These are phyloP conservation scores for Gasterosteus nipponicus DNA, from an alignment of 2,113 vertebrate genomes.

Conservation along the genomic window DNA sequence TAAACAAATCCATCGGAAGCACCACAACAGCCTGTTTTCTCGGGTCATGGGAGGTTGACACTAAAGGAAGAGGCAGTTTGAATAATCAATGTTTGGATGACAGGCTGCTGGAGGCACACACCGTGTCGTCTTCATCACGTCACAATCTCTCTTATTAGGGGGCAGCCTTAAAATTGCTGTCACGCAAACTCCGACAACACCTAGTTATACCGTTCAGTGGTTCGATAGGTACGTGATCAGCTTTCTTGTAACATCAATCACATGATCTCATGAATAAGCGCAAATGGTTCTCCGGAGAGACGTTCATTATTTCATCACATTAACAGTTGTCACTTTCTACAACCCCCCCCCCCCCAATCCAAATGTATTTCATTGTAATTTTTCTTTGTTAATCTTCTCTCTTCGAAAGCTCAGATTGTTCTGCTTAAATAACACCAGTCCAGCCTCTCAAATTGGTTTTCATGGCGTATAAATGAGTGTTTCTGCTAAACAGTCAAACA, in stretches of 20 bases:
- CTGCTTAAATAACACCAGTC: conserved; percentile 46
- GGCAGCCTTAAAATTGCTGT: background rate
- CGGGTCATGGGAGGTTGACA: conserved; percentile 31
- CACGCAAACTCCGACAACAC: background rate
- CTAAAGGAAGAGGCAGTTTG: conserved; percentile 40
- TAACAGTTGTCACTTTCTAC: conserved; percentile 31
- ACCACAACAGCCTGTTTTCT: conserved; percentile 16
- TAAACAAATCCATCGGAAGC: conserved; percentile 10
- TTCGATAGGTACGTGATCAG: conserved; percentile 14
- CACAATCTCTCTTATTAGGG: background rate
- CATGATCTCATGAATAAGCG: background rate
- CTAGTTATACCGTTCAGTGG: background rate
- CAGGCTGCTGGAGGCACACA: conserved; percentile 34
- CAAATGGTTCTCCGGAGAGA: conserved; percentile 16
- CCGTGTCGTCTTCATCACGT: conserved; percentile 20
- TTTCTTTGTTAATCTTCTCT: conserved; percentile 36
- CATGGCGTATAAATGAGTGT: conserved; percentile 52
- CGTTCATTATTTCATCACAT: conserved; percentile 48
- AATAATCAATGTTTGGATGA: conserved; percentile 48
- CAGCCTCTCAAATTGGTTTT: conserved; percentile 47
- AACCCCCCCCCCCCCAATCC: conserved; percentile 2
- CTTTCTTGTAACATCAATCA: conserved; percentile 33
- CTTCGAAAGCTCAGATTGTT: conserved; percentile 50
- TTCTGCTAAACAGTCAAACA: conserved; percentile 24
- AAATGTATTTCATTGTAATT: conserved; percentile 28